Percentiles rank a stretch among this genome's conserved stretches.
Conservation (phyloP, 2,888 invertebrate genomes). For the Sylvicola fuscatus region DNA sequence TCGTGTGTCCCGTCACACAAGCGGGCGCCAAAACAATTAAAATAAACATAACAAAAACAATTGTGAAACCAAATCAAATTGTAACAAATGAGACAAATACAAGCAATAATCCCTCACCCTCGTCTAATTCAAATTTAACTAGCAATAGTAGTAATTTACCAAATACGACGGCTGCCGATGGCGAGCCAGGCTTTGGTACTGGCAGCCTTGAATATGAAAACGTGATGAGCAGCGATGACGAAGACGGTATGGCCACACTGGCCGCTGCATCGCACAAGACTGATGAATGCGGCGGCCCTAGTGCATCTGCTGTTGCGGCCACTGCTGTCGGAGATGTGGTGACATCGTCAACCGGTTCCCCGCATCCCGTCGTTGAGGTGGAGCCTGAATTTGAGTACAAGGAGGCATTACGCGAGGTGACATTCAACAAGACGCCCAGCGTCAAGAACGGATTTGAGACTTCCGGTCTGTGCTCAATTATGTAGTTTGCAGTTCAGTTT, state of each 20-base stretch:
- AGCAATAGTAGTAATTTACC: no score
- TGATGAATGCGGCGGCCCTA: constrained; percentile 11
- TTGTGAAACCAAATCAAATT: constrained; percentile 19
- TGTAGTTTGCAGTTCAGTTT: constrained; percentile 27
- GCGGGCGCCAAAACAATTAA: constrained; percentile 40
- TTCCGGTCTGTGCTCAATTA: constrained; percentile 71
- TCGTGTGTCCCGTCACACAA: constrained; percentile 1
- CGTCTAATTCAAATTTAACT: constrained; percentile 1
- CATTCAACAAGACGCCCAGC: constrained; percentile 48
- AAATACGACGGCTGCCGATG: no score
- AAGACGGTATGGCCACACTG: no score
- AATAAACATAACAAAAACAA: constrained; percentile 60
- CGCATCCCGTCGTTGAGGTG: no score
- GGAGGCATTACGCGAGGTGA: constrained; percentile 39
- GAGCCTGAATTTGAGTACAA: constrained; percentile 33
- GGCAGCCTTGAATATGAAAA: no score
- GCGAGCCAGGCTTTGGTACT: no score
- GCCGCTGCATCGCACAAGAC: background rate
- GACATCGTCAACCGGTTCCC: no score
- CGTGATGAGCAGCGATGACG: no score
- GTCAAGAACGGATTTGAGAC: constrained; percentile 55
- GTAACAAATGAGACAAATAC: constrained; percentile 21
- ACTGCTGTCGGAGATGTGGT: constrained; percentile 21
- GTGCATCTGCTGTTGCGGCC: constrained; percentile 24
- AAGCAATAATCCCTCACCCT: constrained; percentile 9